Base-by-base conservation (phyloP, 2,888 invertebrate species). In the Sarcophaga subvicina region DNA sequence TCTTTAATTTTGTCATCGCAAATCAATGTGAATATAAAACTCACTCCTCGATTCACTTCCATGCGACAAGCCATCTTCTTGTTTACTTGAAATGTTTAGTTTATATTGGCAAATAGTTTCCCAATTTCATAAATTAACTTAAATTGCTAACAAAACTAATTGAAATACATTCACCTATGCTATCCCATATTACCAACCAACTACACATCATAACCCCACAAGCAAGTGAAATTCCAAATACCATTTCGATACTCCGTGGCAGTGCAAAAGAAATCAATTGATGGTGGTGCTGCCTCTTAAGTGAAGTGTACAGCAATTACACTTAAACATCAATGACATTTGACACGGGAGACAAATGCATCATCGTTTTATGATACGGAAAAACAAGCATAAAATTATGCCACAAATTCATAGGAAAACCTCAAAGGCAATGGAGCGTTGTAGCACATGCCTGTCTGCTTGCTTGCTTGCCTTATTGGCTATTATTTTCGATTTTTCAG, bases 281-380 rank as follows among this genome's bases (percentile, higher is more conserved):
- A 70, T 70, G 81, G 64, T 70, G 81, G 64, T 70, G 81, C n/a
- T 47, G 63, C 47, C 81, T 79, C 81, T 75, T 47, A 47, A 69
- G 70, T 75, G 75, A 82, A 86, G 49, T 78, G 37, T 49, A 77
- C 64, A 71, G 71, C 78, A 79, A 82, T 86, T 86, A 82, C 60
- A 79, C 78, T 85, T 78, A 85, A 82, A 69, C 81, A 79, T 78
- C 78, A 75, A 76, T 82, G 85, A 86, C 82, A 71, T 86, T 85
- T 86, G 85, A 86, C 85, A 85, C 82, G 25, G 27, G 82, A 85
- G 85, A 85, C 85, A 85, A 85, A 82, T 85, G 70, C 85, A 85
- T 85, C 75, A 85, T 73, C 14, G 47, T 67, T 63, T 85, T 67
- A 62, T 71, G 71, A 49, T 76, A 71, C 70, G 54, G 25, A 66